Percentiles rank a stretch among this genome's conserved stretches.
phyloP scores from a whole-genome alignment of 2,113 vertebrate genomes.

The Daphoenositta chrysoptera region DNA sequence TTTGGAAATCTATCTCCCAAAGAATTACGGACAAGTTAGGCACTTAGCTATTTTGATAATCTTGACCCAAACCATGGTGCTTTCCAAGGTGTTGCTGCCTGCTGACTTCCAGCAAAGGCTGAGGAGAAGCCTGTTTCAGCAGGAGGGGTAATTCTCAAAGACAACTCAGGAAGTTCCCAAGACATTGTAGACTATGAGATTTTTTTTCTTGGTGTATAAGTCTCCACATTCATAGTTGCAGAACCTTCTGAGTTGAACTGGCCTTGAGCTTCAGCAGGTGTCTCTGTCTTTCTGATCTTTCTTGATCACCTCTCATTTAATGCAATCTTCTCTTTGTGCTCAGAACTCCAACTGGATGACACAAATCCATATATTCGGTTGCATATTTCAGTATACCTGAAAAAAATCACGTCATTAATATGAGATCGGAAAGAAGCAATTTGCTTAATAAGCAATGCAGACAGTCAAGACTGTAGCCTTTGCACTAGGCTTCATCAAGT shows the following conservation, averaged over 20 bases:
- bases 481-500: neutral
- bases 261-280: neutral
- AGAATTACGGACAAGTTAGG: neutral
- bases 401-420: neutral
- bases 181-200: neutral
- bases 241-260: neutral
- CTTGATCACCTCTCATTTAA: neutral
- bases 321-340: neutral
- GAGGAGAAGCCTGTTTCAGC: neutral
- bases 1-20: neutral
- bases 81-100: neutral
- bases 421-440: neutral
- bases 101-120: neutral
- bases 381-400: neutral
- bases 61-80: neutral
- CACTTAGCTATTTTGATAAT: neutral
- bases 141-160: neutral
- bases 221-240: neutral
- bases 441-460: neutral
- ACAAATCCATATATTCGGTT: neutral
- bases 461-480: neutral
- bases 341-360: neutral
- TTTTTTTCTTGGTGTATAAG: neutral
- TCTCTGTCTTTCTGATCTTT: neutral
- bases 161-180: neutral